phyloP scores from a whole-genome alignment of 30 jellyfish, hydroid and myxozoan genomes.

The Cassiopea andromeda region DNA sequence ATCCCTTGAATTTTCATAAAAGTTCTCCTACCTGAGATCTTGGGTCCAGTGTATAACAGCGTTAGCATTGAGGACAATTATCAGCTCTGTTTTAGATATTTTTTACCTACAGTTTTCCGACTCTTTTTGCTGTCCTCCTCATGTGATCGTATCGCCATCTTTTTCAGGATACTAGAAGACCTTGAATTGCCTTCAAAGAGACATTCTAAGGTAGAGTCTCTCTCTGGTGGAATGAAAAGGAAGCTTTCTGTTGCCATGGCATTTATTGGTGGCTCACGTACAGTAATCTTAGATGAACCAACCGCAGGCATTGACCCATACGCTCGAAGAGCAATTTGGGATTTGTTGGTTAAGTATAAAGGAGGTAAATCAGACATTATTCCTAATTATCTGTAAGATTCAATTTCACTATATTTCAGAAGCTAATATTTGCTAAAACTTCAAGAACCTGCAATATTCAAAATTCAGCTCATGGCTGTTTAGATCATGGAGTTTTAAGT shows the following conservation, averaged over 20 bases:
- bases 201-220: slow-evolving; percentile 77
- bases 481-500: no score
- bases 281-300: slow-evolving; percentile 96
- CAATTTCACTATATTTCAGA: no score
- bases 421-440: no score
- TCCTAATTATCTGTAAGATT: neutral
- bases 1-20: no score
- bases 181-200: slow-evolving; percentile 87
- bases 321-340: slow-evolving; percentile 98
- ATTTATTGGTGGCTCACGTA: slow-evolving; percentile 95
- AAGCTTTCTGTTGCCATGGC: slow-evolving; percentile 97
- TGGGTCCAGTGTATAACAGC: no score
- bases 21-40: no score
- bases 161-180: slow-evolving; percentile 84
- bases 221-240: slow-evolving; percentile 99
- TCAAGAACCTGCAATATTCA: no score
- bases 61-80: no score
- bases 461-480: no score
- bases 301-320: slow-evolving; percentile 99
- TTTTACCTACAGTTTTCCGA: neutral
- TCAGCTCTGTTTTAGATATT: no score
- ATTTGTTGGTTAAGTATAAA: slow-evolving; percentile 82
- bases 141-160: neutral
- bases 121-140: neutral
- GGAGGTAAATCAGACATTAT: slow-evolving; percentile 46